Base-by-base conservation (phyloP, 64 coral and sea anemone species). In the Stichodactyla helianthus region DNA sequence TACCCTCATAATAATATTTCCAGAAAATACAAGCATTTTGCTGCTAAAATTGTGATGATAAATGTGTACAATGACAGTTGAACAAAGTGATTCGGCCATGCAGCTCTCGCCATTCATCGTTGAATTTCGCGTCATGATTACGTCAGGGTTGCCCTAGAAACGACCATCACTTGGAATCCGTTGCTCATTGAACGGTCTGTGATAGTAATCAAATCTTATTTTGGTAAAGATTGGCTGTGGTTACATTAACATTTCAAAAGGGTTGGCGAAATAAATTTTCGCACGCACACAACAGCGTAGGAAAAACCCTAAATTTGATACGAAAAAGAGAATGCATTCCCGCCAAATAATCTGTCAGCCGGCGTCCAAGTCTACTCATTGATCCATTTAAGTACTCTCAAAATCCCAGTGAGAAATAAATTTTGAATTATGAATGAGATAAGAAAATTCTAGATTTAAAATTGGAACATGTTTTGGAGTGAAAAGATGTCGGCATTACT, bases 81-180 rank as follows among this genome's bases (percentile, higher is more conserved):
- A 74, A 74, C 77, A 54, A 64, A 61, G 84, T 86, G 89, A 86
- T 63, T 86, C 82, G 68, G 68, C 10, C 51, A n/a, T n/a, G n/a
- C n/a, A 61, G 61, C 68, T 85, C 84, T 91, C 90, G 90, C 90
- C 90, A 91, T 82, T 91, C 90, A 91, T 19, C 83, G 84, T 14
- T 85, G 61, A 82, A 55, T 87, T 82, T 78, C 84, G 90, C 61
- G 85, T 91, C 90, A 91, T 53, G 31, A 74, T 79, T 56, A 91
- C 90, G 90, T 91, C 84, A 91, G 27, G 44, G 90, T 91, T 55
- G 71, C 90, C 78, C 53, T 64, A 59, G 90, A 68, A 71, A 91
- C 84, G 22, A 35, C 57, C 52, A 61, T 74, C 31, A 79, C 77
- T 79, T 51, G 77, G 10, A 50, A 25, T 54, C 78, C 35, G 26